These are phyloP conservation scores for Acipenser oxyrinchus DNA, from an alignment of 2,797 vertebrate genomes.

Conservation along the genomic window DNA sequence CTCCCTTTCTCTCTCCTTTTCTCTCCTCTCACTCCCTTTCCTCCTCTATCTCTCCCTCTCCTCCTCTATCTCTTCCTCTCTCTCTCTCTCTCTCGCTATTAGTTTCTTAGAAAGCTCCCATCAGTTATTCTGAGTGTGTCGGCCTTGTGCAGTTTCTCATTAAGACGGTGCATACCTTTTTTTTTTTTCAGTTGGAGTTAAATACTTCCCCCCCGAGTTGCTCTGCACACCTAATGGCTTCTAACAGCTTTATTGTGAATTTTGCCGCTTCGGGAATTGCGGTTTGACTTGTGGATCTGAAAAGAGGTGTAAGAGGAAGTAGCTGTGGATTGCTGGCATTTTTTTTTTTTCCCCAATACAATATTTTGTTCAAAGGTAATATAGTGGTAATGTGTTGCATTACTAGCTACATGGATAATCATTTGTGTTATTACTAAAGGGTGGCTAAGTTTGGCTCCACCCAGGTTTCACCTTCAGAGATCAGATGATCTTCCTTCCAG, in stretches of 20 bases:
- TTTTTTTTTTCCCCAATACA: too few species aligned
- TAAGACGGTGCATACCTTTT: conserved; percentile 17
- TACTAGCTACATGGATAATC: too few species aligned
- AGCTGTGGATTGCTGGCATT: not conserved
- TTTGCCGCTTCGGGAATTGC: not conserved
- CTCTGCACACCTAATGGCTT: conserved; percentile 4
- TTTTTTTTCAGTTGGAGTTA: too few species aligned
- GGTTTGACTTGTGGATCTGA: not conserved
- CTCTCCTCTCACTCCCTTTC: too few species aligned
- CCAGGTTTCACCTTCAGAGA: conserved; percentile 64
- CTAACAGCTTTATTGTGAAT: conserved; percentile 3
- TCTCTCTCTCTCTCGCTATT: not conserved
- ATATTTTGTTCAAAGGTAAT: too few species aligned
- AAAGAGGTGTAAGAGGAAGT: not conserved
- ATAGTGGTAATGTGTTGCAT: too few species aligned
- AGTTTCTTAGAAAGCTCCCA: conserved; percentile 29
- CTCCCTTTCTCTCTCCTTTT: too few species aligned
- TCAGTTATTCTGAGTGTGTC: conserved; percentile 30
- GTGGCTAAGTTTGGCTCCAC: conserved; percentile 34
- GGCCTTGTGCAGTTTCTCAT: conserved; percentile 31
- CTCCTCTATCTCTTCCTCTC: too few species aligned
- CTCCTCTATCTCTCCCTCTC: too few species aligned
- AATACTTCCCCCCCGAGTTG: not conserved
- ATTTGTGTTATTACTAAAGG: too few species aligned
- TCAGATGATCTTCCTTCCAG: conserved; percentile 59